Conservation (phyloP, 2,888 invertebrate species). For the Phyto melanocephala region DNA sequence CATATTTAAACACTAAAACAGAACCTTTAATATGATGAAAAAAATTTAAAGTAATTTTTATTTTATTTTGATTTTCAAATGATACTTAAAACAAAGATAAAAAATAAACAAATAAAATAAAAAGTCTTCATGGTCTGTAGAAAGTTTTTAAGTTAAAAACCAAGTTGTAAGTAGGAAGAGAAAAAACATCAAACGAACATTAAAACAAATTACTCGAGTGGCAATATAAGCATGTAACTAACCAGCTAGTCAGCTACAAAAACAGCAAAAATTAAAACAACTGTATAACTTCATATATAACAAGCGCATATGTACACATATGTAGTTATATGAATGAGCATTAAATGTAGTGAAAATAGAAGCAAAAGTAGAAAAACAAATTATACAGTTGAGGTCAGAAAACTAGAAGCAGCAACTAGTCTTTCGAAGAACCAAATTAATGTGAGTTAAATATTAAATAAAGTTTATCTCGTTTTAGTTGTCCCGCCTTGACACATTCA, state of each 20-base stretch:
- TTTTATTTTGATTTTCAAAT: conserved; percentile 11
- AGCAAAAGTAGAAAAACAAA: too few species aligned
- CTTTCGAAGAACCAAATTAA: too few species aligned
- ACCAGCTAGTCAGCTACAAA: conserved; percentile 7
- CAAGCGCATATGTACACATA: too few species aligned
- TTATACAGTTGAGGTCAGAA: too few species aligned
- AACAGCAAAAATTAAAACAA: conserved; percentile 5
- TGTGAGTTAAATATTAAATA: too few species aligned
- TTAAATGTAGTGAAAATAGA: not conserved
- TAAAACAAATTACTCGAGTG: conserved; percentile 72
- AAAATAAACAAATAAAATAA: not conserved
- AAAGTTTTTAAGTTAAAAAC: conserved; percentile 41
- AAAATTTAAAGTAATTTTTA: conserved; percentile 53
- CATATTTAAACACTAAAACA: not conserved
- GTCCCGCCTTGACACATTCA: too few species aligned
- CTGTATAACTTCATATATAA: conserved; percentile 1
- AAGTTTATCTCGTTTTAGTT: too few species aligned
- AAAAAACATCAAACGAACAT: conserved; percentile 47
- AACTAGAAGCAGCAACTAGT: too few species aligned
- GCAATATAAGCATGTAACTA: conserved; percentile 62
- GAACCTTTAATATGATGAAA: conserved; percentile 43
- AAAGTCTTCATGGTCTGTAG: not conserved
- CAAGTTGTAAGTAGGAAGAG: not conserved
- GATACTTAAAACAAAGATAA: too few species aligned
- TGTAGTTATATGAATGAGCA: too few species aligned